phyloP scores from a whole-genome alignment of 1,140 invertebrate species.

The Nomia melanderi region DNA sequence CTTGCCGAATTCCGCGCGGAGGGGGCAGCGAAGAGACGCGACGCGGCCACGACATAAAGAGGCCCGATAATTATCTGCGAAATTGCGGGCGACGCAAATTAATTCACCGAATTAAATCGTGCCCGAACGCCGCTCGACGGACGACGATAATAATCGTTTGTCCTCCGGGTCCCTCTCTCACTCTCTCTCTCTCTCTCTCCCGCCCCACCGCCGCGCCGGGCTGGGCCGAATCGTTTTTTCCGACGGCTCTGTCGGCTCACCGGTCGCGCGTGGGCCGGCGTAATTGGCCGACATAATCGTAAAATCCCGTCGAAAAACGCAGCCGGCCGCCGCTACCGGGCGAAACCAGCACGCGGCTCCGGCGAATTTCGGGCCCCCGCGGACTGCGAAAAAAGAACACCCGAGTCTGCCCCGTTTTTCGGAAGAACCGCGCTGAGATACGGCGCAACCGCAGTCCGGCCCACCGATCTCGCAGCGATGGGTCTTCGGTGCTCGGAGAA shows the following conservation, averaged over 20 bases:
- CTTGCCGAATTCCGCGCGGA: too few species aligned
- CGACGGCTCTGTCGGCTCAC: background rate
- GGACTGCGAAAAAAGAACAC: background rate
- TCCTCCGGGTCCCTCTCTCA: background rate
- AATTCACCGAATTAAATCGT: slow-evolving; percentile 6
- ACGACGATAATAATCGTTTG: slow-evolving; percentile 7
- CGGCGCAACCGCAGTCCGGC: too few species aligned
- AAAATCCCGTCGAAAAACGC: background rate
- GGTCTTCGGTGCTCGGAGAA: too few species aligned
- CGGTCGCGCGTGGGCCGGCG: background rate
- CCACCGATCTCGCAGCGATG: too few species aligned
- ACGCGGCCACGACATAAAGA: background rate
- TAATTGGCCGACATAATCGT: slow-evolving; percentile 24
- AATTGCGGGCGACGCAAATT: background rate
- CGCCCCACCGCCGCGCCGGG: background rate
- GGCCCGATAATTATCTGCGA: slow-evolving; percentile 20
- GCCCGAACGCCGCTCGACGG: background rate
- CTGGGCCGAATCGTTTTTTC: background rate
- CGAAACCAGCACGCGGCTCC: background rate
- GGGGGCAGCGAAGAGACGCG: too few species aligned
- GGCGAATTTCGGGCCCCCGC: background rate
- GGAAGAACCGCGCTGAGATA: too few species aligned
- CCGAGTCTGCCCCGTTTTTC: background rate
- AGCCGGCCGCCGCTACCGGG: background rate
- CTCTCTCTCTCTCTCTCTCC: too few species aligned